A percentile compares a stretch with the other conserved stretches of the same genome.
phyloP scores from a whole-genome alignment of 2,113 vertebrate species.

The Lagopus muta region DNA sequence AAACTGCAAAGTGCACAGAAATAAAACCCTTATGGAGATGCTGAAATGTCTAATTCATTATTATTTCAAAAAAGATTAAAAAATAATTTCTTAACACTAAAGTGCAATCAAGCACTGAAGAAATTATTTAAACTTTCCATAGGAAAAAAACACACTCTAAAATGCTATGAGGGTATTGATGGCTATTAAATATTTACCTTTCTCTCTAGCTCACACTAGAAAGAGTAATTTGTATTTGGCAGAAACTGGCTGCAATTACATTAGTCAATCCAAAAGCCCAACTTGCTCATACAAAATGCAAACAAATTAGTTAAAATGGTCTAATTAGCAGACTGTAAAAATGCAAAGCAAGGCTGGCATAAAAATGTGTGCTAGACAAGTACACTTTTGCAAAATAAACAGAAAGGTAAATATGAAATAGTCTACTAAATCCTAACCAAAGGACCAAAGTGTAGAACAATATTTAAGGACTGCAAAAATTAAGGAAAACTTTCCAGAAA shows the following conservation, averaged over 20 bases:
- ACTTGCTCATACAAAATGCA: conserved; percentile 90
- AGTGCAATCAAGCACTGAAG: conserved; percentile 78
- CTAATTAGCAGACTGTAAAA: conserved; percentile 88
- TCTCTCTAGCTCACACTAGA: conserved; percentile 83
- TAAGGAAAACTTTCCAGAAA: conserved; percentile 24
- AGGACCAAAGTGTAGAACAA: neutral
- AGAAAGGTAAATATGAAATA: conserved; percentile 63
- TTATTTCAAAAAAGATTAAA: conserved; percentile 81
- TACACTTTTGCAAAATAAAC: conserved; percentile 65
- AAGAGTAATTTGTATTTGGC: conserved; percentile 87
- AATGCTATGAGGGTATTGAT: conserved; percentile 84
- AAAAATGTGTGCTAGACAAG: conserved; percentile 73
- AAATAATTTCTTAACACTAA: conserved; percentile 81
- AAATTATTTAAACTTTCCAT: conserved; percentile 82
- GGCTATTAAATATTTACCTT: conserved; percentile 91
- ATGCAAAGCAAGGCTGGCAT: conserved; percentile 85
- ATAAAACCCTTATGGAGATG: conserved; percentile 59
- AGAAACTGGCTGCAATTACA: conserved; percentile 86
- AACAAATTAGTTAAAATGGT: conserved; percentile 92
- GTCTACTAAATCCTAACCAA: conserved; percentile 47
- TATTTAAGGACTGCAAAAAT: neutral
- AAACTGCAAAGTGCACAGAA: conserved; percentile 72
- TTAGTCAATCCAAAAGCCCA: conserved; percentile 88
- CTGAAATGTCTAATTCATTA: conserved; percentile 76
- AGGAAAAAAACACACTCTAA: conserved; percentile 70